phyloP scores from a whole-genome alignment of 1,140 invertebrate species.

The Anoplolepis gracilipes region DNA sequence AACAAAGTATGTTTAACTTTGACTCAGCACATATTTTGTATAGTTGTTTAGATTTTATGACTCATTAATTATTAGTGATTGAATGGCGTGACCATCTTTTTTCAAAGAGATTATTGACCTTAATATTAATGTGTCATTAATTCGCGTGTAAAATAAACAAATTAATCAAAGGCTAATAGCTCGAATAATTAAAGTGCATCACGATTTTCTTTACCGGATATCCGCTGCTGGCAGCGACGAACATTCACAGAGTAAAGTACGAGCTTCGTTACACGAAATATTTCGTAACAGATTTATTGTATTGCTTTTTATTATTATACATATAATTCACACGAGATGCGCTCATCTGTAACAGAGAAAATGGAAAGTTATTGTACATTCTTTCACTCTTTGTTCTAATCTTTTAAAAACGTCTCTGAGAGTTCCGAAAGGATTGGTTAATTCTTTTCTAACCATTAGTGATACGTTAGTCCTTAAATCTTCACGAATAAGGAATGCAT shows the following conservation, averaged over 20 bases:
- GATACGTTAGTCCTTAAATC: not conserved
- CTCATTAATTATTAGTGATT: not conserved
- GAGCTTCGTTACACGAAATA: not conserved
- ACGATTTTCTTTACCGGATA: not conserved
- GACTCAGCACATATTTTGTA: not conserved
- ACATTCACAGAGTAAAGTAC: not conserved
- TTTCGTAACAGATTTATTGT: conserved; percentile 24
- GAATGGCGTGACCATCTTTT: not conserved
- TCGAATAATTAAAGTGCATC: conserved; percentile 26
- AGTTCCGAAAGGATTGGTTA: not conserved
- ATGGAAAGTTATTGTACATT: not conserved
- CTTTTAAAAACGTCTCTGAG: not conserved
- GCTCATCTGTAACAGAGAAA: not conserved
- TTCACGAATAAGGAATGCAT: not conserved
- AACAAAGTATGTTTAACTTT: not conserved
- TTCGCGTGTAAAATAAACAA: not conserved
- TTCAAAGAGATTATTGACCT: not conserved
- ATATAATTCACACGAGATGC: not conserved
- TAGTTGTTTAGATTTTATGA: not conserved
- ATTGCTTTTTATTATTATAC: not conserved
- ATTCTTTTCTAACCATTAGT: not conserved
- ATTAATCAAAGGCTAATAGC: not conserved
- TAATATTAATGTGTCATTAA: not conserved
- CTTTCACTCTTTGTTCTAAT: not conserved
- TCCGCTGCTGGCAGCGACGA: not conserved